Conservation (phyloP, 1,140 invertebrate genomes). For the Coelopa frigida region DNA sequence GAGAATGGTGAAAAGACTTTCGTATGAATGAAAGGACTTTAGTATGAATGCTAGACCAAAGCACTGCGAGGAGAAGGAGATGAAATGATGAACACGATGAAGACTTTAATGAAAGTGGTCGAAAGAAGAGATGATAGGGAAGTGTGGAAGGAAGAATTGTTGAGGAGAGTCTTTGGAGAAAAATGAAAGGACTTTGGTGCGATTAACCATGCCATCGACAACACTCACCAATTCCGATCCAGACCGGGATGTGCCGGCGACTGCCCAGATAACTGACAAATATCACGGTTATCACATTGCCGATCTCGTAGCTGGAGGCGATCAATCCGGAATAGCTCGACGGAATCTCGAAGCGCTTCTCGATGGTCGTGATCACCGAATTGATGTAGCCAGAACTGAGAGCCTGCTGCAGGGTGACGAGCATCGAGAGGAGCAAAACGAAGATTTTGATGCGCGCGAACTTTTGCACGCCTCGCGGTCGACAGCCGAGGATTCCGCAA, state of each 20-base stretch:
- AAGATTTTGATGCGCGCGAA: conserved; percentile 87
- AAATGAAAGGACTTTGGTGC: too few species aligned
- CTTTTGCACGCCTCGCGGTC: conserved; percentile 70
- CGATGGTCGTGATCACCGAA: conserved; percentile 93
- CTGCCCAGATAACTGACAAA: conserved; percentile 93
- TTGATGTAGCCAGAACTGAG: conserved; percentile 86
- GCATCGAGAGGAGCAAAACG: conserved; percentile 82
- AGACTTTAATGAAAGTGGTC: too few species aligned
- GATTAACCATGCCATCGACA: too few species aligned
- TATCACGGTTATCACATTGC: conserved; percentile 90
- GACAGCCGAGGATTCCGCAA: conserved; percentile 74
- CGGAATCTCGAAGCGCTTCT: conserved; percentile 92
- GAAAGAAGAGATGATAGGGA: too few species aligned
- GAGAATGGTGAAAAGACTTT: too few species aligned
- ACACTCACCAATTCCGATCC: conserved; percentile 81
- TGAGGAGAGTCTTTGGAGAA: too few species aligned
- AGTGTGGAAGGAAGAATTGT: too few species aligned
- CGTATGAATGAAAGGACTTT: too few species aligned
- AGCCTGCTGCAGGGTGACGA: conserved; percentile 85
- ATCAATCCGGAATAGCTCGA: conserved; percentile 87
- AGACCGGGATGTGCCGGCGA: conserved; percentile 84
- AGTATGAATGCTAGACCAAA: too few species aligned
- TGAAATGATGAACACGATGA: too few species aligned
- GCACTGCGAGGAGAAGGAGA: too few species aligned
- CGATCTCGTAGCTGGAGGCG: conserved; percentile 91